Base-by-base conservation (phyloP, 2,797 vertebrate genomes). In the Ciconia nigra region DNA sequence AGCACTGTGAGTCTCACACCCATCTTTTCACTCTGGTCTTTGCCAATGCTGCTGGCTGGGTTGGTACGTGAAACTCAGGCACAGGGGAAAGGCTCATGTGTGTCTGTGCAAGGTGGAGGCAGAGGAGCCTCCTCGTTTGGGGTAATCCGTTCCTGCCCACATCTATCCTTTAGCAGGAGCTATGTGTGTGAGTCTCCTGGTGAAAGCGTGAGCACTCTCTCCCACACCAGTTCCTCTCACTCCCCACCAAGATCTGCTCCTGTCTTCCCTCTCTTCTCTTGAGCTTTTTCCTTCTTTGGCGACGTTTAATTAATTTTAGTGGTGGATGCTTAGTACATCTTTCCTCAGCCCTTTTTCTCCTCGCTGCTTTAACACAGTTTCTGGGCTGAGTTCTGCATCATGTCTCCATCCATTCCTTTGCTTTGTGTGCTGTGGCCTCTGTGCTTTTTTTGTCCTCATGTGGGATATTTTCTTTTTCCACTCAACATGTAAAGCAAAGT, bases 21-120 rank as follows among this genome's bases (percentile, higher is more conserved):
- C 0, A 0, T 3, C 31, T 63, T 69, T 59, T 54, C 21, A 57
- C 22, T 66, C 1, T 54, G 29, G 0, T 31, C 63, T 83, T 89
- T 85, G 55, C 18, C n/a, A n/a, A 1, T 57, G 33, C 26, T 83
- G n/a, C 37, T 81, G n/a, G 13, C 14, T 83, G 35, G 12, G 17
- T 26, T 67, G 41, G 46, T 49, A 49, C 20, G 12, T 66, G 13
- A 37, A 79, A 63, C 44, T 52, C 41, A 44, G 72, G 13, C 15
- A 26, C 28, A 49, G 12, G 7, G 17, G 52, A 86, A 63, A 4
- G 31, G 20, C 4, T 94, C 5, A 9, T 25, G 17, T 3, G 10
- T 42, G 41, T 11, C 42, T 74, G 10, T 78, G 58, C n/a, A 52
- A 86, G 31, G 42, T 22, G n/a, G 61, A 90, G 58, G 13, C 37